Conservation (phyloP, 2,113 vertebrate genomes). For the Ursus arctos region DNA sequence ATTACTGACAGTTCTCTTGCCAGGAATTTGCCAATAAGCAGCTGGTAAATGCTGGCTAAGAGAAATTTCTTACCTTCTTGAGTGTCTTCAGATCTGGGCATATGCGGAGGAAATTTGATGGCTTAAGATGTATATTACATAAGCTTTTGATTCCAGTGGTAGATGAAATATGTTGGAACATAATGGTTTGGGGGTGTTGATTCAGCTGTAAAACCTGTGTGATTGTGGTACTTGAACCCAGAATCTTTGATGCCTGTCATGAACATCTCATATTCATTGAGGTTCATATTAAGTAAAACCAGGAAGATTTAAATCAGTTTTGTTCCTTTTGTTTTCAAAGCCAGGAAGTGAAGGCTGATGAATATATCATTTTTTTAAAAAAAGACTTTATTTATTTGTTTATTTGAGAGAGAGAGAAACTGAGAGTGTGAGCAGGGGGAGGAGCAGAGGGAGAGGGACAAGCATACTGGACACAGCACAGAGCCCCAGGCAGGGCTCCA, state of each 20-base stretch:
- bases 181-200: not conserved
- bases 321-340: constrained; percentile 11
- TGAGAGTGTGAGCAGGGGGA: not conserved
- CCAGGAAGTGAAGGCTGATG: not conserved
- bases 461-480: not conserved
- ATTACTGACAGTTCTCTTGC: not conserved
- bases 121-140: not conserved
- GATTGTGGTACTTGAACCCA: not conserved
- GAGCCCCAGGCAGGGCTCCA: not conserved
- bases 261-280: not conserved
- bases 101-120: constrained; percentile 17
- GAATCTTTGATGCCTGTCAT: not conserved
- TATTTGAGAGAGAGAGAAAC: not conserved
- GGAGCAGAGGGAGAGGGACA: not conserved
- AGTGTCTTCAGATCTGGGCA: not conserved
- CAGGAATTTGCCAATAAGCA: not conserved
- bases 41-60: constrained; percentile 2
- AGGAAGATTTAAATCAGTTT: not conserved
- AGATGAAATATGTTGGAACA: constrained; percentile 25
- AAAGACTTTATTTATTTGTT: not conserved
- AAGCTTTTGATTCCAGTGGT: not conserved
- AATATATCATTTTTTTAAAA: not conserved
- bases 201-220: not conserved
- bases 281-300: not conserved
- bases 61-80: constrained; percentile 36